Evolutionary conservation across 2,113 vertebrate species (phyloP), one percentile per base, ranked within the genome.

Genomic region (Cavia porcellus): DNA sequence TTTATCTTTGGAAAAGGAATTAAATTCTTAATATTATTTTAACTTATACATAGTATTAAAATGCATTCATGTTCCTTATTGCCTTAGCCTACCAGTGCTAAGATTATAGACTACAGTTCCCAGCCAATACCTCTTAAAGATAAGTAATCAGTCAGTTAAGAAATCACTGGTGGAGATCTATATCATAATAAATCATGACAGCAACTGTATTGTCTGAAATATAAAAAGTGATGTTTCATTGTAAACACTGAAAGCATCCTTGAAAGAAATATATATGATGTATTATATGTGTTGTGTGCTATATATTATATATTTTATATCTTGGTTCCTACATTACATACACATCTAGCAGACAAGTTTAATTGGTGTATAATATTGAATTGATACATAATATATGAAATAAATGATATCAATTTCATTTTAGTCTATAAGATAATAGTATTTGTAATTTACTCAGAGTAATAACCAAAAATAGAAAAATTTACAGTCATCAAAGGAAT

Each of bases 151-250:
- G 24, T 70, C 25, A 88, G 30, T 52, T 77, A 85, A 92, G 3
- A 32, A 90, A 85, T 90, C 24, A 74, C 0, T 81, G 35, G 25
- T 82, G 35, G 4, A 64, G 17, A 55, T 95, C 96, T 93, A 68
- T 88, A 24, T 68, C 25, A 45, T 75, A 79, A 79, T 91, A 96
- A 94, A 94, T 95, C 35, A 89, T 68, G 30, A 84, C 1, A 64
- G 5, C 20, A 83, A 80, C 35, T 94, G 2, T 13, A 30, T 88
- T 97, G 9, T 92, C 11, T 59, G 61, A 94, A 82, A 87, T 85
- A 87, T 59, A 24, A 94, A 72, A 3, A 88, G 17, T 90, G 57
- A 80, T n/a, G 19, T 95, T 91, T 92, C 22, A 70, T 94, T 96
- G 30, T 42, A 30, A 88, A 88, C 82, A 77, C 75, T 83, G 47